A percentile compares a stretch with the other conserved stretches of the same genome.
Evolutionary conservation across 2,797 vertebrate species (phyloP).

Genomic region (Corythornis leucogaster): DNA sequence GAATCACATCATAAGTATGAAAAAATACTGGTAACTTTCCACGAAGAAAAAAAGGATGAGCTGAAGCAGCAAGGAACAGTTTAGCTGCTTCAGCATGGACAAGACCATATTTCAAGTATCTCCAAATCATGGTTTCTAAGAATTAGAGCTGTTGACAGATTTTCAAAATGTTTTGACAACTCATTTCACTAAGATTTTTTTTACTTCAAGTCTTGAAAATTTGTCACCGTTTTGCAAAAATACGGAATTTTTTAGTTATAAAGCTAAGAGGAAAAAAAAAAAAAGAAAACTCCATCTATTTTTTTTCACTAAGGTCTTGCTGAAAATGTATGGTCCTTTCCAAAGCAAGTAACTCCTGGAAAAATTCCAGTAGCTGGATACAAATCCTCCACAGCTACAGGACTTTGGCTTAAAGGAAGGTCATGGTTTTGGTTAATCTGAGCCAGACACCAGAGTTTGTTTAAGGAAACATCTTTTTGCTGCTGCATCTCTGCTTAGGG

Average conservation of each 20-base stretch:
- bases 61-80: background rate
- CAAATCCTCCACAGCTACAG: background rate
- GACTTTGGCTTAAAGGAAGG: background rate
- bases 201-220: slow-evolving; percentile 27
- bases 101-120: slow-evolving; percentile 31
- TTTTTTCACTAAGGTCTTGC: background rate
- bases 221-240: slow-evolving; percentile 26
- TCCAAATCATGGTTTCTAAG: slow-evolving; percentile 51
- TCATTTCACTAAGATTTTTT: slow-evolving; percentile 33
- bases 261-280: background rate
- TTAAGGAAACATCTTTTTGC: background rate
- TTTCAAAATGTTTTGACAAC: slow-evolving; percentile 71
- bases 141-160: slow-evolving; percentile 56
- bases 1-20: background rate
- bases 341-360: background rate
- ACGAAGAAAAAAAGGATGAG: background rate
- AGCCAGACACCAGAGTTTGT: background rate
- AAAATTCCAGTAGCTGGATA: background rate
- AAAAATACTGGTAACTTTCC: slow-evolving; percentile 46
- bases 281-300: background rate
- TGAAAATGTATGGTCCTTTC: background rate
- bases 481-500: background rate
- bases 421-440: background rate
- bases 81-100: slow-evolving; percentile 47
- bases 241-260: background rate